Evolutionary conservation across 2,888 invertebrate species (phyloP).

Genomic region (Anagyrus pseudococci): DNA sequence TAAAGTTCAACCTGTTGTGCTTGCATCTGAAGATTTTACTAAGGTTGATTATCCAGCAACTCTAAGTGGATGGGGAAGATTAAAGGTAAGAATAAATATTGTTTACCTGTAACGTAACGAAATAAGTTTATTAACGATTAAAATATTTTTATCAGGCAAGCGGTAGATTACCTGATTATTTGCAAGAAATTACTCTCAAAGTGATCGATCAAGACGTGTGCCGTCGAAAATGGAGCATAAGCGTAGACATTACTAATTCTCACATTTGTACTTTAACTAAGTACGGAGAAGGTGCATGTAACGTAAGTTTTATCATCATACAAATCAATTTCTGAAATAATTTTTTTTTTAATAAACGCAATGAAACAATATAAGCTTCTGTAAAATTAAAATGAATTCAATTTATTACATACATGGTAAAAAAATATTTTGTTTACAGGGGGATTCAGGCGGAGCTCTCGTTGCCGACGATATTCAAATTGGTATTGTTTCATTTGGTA

Average conservation of each 20-base stretch:
- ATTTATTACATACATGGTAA: too few species aligned
- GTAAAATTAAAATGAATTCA: too few species aligned
- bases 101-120: neutral
- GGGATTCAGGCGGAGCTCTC: neutral
- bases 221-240: neutral
- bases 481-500: neutral
- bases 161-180: neutral
- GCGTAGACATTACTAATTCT: neutral
- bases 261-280: slow-evolving; percentile 9
- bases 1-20: neutral
- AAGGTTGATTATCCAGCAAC: neutral
- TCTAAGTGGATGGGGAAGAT: slow-evolving; percentile 2
- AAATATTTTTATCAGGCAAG: neutral
- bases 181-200: slow-evolving; percentile 3
- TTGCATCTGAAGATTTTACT: neutral
- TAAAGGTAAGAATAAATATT: neutral
- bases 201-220: neutral
- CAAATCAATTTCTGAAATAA: neutral
- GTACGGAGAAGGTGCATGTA: slow-evolving; percentile 10
- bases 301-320: neutral
- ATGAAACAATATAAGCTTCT: too few species aligned
- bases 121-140: too few species aligned
- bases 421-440: neutral
- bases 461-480: neutral
- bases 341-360: too few species aligned